Percentiles rank a stretch among this genome's conserved stretches.
Conservation (phyloP, 1,140 invertebrate species). For the Coboldia fuscipes region DNA sequence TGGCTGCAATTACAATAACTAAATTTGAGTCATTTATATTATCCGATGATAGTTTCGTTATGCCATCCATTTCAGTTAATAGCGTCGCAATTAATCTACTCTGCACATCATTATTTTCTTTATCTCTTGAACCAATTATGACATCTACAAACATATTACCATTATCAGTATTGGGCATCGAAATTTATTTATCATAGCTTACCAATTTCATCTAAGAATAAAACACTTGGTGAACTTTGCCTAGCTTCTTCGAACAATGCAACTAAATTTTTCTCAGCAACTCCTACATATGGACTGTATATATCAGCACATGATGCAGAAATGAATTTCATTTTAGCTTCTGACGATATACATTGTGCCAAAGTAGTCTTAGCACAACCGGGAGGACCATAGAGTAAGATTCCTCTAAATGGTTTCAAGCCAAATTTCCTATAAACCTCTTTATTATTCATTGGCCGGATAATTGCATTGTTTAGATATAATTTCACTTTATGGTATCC, state of each 20-base stretch:
- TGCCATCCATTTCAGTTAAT: conserved; percentile 47
- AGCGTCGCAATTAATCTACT: conserved; percentile 39
- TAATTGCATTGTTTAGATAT: too few relatives aligned
- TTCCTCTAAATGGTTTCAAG: too few relatives aligned
- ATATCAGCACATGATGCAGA: conserved; percentile 38
- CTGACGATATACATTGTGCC: conserved; percentile 38
- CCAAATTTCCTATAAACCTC: too few relatives aligned
- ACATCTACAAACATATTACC: conserved; percentile 24
- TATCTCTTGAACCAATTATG: conserved; percentile 14
- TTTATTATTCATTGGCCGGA: too few relatives aligned
- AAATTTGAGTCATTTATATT: conserved; percentile 11
- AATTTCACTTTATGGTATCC: too few relatives aligned
- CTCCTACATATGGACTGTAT: conserved; percentile 43
- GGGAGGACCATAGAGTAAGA: conserved; percentile 53
- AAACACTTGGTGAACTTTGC: conserved; percentile 37
- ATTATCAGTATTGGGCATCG: not conserved
- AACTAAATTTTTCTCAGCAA: conserved; percentile 33
- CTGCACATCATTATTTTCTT: conserved; percentile 28
- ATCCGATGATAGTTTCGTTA: conserved; percentile 15
- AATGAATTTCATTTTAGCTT: conserved; percentile 35
- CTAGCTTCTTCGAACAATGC: conserved; percentile 43
- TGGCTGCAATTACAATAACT: conserved; percentile 50
- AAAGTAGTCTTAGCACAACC: conserved; percentile 56
- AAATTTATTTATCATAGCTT: not conserved
- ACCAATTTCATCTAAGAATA: conserved; percentile 61